Conservation (phyloP, 2,113 vertebrate genomes). For the Glareola pratincola region DNA sequence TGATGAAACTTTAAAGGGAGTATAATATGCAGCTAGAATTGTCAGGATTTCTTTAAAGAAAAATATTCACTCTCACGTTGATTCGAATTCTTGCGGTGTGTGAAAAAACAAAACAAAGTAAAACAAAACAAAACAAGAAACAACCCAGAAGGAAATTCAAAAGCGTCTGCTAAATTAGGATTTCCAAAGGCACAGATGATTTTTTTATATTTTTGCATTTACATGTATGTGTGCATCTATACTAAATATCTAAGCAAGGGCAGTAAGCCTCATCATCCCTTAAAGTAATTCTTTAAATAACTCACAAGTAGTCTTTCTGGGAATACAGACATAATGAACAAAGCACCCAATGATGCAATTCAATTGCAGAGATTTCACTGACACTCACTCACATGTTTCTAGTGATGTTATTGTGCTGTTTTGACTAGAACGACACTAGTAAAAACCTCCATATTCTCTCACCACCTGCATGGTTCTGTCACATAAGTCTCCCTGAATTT, state of each 20-base stretch:
- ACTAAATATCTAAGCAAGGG: not conserved
- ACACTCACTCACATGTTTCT: not conserved
- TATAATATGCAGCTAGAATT: not conserved
- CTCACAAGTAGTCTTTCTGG: not conserved
- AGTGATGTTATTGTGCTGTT: not conserved
- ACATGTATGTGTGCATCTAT: fast-evolving
- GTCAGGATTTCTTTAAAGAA: not conserved
- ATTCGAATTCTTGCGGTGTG: not conserved
- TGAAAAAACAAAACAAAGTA: not conserved
- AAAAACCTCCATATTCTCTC: not conserved
- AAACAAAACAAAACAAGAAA: too few species aligned
- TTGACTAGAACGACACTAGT: not conserved
- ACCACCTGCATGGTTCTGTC: not conserved
- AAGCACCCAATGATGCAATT: not conserved
- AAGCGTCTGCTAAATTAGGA: not conserved
- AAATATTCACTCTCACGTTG: not conserved
- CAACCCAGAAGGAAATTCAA: not conserved
- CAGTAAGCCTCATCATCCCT: not conserved
- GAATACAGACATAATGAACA: not conserved
- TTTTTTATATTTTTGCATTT: not conserved
- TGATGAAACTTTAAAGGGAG: not conserved
- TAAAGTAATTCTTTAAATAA: not conserved
- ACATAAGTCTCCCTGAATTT: not conserved
- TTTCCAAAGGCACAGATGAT: not conserved
- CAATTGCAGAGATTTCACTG: not conserved